A percentile compares a stretch with the other conserved stretches of the same genome.
phyloP scores from a whole-genome alignment of 2,797 vertebrate genomes.

The Falco cherrug region DNA sequence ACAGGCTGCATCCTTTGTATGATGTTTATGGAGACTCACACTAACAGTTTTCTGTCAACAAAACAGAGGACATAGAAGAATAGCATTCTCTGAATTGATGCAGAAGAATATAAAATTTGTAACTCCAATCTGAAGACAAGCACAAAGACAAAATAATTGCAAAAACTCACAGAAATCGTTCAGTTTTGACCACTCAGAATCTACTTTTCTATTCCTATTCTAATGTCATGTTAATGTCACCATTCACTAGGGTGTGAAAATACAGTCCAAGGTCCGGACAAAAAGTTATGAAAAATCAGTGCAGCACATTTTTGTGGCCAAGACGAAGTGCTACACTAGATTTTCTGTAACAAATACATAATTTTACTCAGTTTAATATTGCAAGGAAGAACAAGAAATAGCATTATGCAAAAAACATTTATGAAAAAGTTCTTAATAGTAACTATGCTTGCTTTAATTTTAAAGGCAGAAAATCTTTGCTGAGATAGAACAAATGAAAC shows the following conservation, averaged over 20 bases:
- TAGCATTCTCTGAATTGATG: neutral
- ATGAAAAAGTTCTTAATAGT: neutral
- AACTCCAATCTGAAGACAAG: slow-evolving; percentile 38
- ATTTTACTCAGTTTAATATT: neutral
- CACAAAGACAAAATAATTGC: neutral
- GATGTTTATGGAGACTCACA: slow-evolving; percentile 14
- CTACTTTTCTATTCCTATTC: neutral
- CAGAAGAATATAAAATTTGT: slow-evolving; percentile 9
- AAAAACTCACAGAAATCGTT: neutral
- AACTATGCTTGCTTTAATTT: neutral
- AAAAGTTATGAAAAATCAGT: neutral
- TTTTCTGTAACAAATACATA: neutral
- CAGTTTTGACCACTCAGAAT: neutral
- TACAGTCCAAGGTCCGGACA: neutral
- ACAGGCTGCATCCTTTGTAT: neutral
- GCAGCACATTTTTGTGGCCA: neutral
- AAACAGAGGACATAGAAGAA: slow-evolving; percentile 39
- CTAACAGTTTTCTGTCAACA: slow-evolving; percentile 19
- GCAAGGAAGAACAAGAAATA: neutral
- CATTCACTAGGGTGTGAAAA: neutral
- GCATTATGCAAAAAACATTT: neutral
- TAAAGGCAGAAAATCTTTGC: neutral
- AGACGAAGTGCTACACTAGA: neutral
- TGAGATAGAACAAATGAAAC: neutral
- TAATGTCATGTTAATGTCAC: neutral